Base-by-base conservation (phyloP, 2,797 vertebrate species). In the Melanotaenia boesemani region DNA sequence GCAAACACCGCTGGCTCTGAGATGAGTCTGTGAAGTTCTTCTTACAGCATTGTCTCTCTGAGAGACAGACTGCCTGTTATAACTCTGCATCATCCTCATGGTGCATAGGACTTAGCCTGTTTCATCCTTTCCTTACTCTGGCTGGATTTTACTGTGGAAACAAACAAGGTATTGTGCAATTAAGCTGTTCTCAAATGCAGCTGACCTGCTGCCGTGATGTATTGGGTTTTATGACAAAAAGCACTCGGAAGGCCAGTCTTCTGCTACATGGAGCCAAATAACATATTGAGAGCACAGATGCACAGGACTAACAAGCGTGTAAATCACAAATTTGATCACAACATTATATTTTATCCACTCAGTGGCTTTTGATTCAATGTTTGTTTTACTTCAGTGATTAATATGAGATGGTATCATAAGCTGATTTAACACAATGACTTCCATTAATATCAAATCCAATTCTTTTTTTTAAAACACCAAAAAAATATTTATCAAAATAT, bases 1-100 rank as follows among this genome's bases (percentile, higher is more conserved):
- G 22, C 89, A 91, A 92, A 90, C 90, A 88, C 72, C 15, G 72
- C 74, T 90, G 84, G 81, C 77, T 85, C 77, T 62, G 18, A 59
- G 62, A 77, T 2, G 6, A 36, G 37, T 60, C 62, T 20, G n/a
- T 72, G 72, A 81, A 78, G 73, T 58, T 52, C 36, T 4, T 71
- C 77, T 55, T 61, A 67, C 55, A 65, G 65, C 18, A 16, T 72
- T 54, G 82, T 86, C 77, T 83, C 69, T 79, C 70, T 77, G 81
- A 83, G 59, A 81, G 83, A 87, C 67, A 57, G 71, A 77, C 80
- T 54, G 78, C 46, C 83, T 84, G 79, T 68, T 84, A 79, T 79
- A 77, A 76, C 73, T 85, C 71, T 60, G 72, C 79, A 76, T 82
- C 72, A 78, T 77, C 65, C 70, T 61, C 66, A 63, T 18, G 2